Percentiles rank a stretch among this genome's conserved stretches.
phyloP scores from a whole-genome alignment of 37 sponge, comb jelly and placozoan species.

The Aphrocallistes beatrix region DNA sequence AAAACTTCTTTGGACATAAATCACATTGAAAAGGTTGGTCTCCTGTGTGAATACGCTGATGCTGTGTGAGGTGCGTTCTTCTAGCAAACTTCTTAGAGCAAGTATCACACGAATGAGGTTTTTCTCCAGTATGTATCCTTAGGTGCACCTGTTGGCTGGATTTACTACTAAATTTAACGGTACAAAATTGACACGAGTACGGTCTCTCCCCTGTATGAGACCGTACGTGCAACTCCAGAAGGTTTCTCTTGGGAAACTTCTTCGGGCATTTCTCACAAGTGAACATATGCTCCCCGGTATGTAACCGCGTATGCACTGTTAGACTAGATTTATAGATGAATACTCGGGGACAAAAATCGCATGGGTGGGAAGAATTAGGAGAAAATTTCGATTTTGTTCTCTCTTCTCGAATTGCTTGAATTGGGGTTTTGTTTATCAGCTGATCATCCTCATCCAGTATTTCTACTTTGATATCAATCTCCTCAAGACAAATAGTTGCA shows the following conservation, averaged over 20 bases:
- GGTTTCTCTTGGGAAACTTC: not conserved
- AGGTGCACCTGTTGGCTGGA: slow-evolving; percentile 3
- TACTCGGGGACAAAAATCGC: not conserved
- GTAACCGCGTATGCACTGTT: not conserved
- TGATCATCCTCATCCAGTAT: not conserved
- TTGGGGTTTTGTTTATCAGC: not conserved
- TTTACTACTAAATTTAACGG: not conserved
- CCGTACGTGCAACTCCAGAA: not conserved
- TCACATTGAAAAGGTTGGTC: not conserved
- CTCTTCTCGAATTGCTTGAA: not conserved
- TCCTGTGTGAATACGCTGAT: not conserved
- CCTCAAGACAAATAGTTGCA: not conserved
- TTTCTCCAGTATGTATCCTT: not conserved
- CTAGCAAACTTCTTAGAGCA: not conserved
- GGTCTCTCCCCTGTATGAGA: slow-evolving; percentile 12
- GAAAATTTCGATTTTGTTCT: not conserved
- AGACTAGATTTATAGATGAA: not conserved
- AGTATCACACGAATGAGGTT: not conserved
- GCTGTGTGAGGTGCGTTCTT: not conserved
- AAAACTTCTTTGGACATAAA: not conserved
- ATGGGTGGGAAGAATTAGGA: not conserved
- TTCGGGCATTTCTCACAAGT: not conserved
- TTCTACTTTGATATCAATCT: not conserved
- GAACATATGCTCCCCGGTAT: not conserved
- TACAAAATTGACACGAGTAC: not conserved